These are phyloP conservation scores for Vespertilio murinus DNA, from an alignment of 2,797 vertebrate species.

Conservation along the genomic window DNA sequence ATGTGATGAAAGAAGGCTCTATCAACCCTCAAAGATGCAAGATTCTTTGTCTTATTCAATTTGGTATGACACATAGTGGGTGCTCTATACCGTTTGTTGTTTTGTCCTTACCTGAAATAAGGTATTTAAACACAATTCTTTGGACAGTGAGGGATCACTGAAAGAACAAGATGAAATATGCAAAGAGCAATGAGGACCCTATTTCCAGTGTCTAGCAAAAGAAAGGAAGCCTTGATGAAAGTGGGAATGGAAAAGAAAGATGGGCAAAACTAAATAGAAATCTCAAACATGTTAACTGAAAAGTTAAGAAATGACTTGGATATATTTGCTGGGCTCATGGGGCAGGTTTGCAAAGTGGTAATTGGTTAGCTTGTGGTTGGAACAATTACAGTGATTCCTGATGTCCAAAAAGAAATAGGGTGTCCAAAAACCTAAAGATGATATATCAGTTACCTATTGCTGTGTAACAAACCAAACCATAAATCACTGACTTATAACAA, in stretches of 20 bases:
- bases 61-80: background rate
- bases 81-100: background rate
- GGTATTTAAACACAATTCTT: background rate
- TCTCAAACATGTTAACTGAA: background rate
- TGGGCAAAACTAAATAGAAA: background rate
- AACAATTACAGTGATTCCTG: background rate
- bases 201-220: background rate
- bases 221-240: background rate
- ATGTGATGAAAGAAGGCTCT: background rate
- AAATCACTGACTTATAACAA: background rate
- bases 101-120: background rate
- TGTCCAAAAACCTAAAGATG: background rate
- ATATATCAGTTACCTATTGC: background rate
- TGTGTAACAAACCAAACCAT: constrained; percentile 16
- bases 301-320: background rate
- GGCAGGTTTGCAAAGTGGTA: background rate
- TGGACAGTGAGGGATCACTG: background rate
- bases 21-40: background rate
- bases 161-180: background rate
- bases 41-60: background rate
- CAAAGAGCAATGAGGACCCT: background rate
- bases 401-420: background rate
- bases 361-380: background rate
- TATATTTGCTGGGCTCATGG: background rate
- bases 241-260: background rate